Base-by-base conservation (phyloP, 2,888 invertebrate genomes). In the Caenorhabditis sinica region DNA sequence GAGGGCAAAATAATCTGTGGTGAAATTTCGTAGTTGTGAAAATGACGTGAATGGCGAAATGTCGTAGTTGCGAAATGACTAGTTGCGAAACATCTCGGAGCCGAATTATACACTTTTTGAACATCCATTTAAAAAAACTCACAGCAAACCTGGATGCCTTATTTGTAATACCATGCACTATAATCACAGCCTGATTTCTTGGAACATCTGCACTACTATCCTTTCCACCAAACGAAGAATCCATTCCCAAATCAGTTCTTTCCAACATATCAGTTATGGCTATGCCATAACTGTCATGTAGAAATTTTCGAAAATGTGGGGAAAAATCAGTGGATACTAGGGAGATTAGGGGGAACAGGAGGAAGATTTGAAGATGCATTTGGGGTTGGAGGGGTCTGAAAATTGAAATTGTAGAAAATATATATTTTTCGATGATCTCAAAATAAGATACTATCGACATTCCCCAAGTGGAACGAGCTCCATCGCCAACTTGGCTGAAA, bases 151-250 rank as follows among this genome's bases (percentile, higher is more conserved):
- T 71, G 0, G 90, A 86, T 4, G 91, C 88, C 80, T 90, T 91
- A 71, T 92, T 92, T 2, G 91, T 92, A 15, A 92, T 92, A 80
- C 92, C 92, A 82, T 92, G 92, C 20, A 92, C 90, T 30, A 92
- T 85, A 45, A 92, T 90, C 0, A 92, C 92, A 3, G 92, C 87
- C 63, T 91, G 90, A 58, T 88, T 85, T 9, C 28, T 28, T 0
- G 74, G 30, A 11, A 30, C 40, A 40, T 82, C 85, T 15, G 36
- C 45, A 1, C 73, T 49, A 5, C 30, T 58, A 5, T 74, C 68
- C 23, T 87, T 88, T 20, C 92, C 92, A 3, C 92, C 92, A 61
- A 91, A 87, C 53, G 88, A 87, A 11, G 90, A 90, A 74, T 91
- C 92, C 23, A 85, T 60, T 4, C 92, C 92, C 9, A 92, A 80